Conservation (phyloP, 1,140 invertebrate genomes). For the Augochlora pura region DNA sequence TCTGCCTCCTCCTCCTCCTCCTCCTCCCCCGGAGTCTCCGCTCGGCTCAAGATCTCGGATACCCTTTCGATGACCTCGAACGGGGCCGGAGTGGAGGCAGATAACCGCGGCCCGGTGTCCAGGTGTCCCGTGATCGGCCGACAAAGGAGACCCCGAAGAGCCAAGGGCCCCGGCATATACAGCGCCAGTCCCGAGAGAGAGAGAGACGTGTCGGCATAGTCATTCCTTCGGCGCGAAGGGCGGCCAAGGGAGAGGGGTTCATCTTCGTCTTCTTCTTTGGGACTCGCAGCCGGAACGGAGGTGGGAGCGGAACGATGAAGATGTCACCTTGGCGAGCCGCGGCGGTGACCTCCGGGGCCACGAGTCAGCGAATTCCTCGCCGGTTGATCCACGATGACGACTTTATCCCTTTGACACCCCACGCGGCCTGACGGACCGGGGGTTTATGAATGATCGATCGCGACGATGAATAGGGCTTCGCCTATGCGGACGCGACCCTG, state of each 20-base stretch:
- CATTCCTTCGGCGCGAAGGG: conserved; percentile 26
- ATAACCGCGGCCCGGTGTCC: conserved; percentile 41
- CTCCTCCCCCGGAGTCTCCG: not conserved
- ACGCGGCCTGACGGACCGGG: conserved; percentile 24
- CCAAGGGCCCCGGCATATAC: conserved; percentile 19
- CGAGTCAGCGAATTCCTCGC: conserved; percentile 62
- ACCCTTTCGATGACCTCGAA: conserved; percentile 50
- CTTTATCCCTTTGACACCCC: conserved; percentile 49
- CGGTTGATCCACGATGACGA: conserved; percentile 48
- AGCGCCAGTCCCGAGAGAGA: not conserved
- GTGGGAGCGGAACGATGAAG: conserved; percentile 64
- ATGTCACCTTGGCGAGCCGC: conserved; percentile 70
- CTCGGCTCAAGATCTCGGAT: conserved; percentile 43
- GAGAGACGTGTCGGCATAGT: conserved; percentile 45
- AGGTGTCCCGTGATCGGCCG: conserved; percentile 52
- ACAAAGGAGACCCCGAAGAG: conserved; percentile 23
- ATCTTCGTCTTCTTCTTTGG: conserved; percentile 23
- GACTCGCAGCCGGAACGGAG: not conserved
- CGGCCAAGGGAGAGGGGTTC: not conserved
- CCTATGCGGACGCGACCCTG: conserved; percentile 20
- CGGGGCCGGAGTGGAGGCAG: conserved; percentile 9
- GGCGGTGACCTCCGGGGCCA: conserved; percentile 35
- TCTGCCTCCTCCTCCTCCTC: no score
- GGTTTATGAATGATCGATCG: conserved; percentile 50
- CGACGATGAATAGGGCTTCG: conserved; percentile 37